These are phyloP conservation scores for Sphaerophoria rueppellii DNA, from an alignment of 2,888 invertebrate species.

Conservation along the genomic window DNA sequence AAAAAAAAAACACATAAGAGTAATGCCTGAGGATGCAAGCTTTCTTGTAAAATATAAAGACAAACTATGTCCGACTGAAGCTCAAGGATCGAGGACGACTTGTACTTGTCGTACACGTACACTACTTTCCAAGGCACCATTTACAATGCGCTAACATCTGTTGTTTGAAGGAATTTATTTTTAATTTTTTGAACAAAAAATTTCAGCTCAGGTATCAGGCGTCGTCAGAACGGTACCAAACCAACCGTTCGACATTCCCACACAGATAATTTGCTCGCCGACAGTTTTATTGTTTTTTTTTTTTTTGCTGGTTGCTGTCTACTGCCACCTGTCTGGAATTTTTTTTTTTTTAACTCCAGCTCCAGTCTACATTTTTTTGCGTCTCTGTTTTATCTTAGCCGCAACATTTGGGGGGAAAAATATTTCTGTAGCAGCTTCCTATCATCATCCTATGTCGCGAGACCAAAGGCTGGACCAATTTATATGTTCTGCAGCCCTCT, in stretches of 20 bases:
- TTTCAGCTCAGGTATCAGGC: conserved; percentile 8
- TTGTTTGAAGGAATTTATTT: background rate
- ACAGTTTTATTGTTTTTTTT: conserved; percentile 55
- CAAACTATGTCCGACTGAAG: background rate
- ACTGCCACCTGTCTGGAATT: conserved; percentile 46
- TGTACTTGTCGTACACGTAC: background rate
- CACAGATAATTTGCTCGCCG: conserved; percentile 50
- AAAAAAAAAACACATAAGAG: background rate
- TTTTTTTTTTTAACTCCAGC: conserved; percentile 16
- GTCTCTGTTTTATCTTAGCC: conserved; percentile 52
- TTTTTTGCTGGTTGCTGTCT: conserved; percentile 34
- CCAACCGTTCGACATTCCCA: conserved; percentile 13
- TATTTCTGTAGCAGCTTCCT: conserved; percentile 39
- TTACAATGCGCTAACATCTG: background rate
- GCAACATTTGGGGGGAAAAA: conserved; percentile 33
- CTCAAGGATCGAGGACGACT: background rate
- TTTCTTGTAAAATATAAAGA: background rate
- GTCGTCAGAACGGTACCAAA: background rate
- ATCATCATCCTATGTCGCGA: conserved; percentile 11
- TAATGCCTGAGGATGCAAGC: conserved; percentile 12
- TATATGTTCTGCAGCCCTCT: background rate
- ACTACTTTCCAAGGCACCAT: conserved; percentile 3
- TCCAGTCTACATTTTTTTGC: conserved; percentile 36
- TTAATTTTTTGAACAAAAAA: background rate
- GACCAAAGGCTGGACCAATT: conserved; percentile 29